Conservation (phyloP, 2,888 invertebrate genomes). For the Meiosimyza platycephala region DNA sequence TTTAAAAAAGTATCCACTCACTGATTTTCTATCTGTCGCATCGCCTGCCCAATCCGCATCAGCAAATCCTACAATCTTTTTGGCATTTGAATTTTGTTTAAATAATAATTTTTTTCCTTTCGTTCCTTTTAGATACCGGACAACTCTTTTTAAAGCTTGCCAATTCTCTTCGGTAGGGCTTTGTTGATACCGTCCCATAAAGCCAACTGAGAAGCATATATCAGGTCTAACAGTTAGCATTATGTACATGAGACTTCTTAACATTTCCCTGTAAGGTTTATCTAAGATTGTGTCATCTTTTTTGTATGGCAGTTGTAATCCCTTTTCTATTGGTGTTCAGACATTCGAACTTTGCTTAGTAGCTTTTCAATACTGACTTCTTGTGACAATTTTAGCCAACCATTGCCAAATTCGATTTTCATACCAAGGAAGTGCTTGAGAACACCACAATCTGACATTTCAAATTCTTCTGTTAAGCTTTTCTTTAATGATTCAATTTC, state of each 20-base stretch:
- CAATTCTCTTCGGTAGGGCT: conserved; percentile 28
- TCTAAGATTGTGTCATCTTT: not conserved
- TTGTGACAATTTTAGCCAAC: conserved; percentile 6
- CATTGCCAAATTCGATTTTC: conserved; percentile 31
- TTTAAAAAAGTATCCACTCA: conserved; percentile 37
- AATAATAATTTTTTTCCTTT: not conserved
- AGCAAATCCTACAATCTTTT: not conserved
- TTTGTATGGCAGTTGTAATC: conserved; percentile 21
- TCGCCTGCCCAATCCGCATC: conserved; percentile 36
- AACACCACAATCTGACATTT: conserved; percentile 34
- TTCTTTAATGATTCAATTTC: conserved; percentile 20
- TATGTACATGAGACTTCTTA: conserved; percentile 30
- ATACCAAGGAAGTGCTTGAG: conserved; percentile 35
- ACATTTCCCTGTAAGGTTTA: not conserved
- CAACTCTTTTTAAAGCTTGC: not conserved
- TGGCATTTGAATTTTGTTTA: not conserved
- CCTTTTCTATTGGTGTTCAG: conserved; percentile 33
- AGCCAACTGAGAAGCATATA: conserved; percentile 31
- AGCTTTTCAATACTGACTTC: conserved; percentile 29
- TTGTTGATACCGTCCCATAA: conserved; percentile 36
- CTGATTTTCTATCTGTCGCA: conserved; percentile 36
- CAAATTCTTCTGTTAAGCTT: conserved; percentile 10
- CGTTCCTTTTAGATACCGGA: not conserved
- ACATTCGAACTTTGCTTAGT: conserved; percentile 38
- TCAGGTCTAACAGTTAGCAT: conserved; percentile 35